Percentiles rank a stretch among this genome's conserved stretches.
phyloP scores from a whole-genome alignment of 2,113 vertebrate species.

The Epinephelus fuscoguttatus region DNA sequence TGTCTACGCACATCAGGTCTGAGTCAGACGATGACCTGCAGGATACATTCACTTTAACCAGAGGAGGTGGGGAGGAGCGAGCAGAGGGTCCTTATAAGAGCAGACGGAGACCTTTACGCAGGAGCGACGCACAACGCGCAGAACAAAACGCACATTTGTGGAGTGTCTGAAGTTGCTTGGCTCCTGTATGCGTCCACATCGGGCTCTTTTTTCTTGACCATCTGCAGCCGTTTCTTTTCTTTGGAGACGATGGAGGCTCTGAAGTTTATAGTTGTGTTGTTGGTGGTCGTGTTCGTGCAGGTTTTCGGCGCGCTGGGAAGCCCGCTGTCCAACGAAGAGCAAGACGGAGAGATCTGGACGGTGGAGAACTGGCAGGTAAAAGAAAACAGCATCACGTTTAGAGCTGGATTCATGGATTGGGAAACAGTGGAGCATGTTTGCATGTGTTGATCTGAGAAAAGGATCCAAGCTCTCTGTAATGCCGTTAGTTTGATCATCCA shows the following conservation, averaged over 20 bases:
- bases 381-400: not conserved
- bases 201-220: not conserved
- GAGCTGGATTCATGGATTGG: not conserved
- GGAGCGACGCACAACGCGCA: slow-evolving; percentile 4
- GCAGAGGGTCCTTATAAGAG: slow-evolving; percentile 51
- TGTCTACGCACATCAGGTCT: slow-evolving; percentile 16
- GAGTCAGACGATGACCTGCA: slow-evolving; percentile 23
- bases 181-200: slow-evolving; percentile 31
- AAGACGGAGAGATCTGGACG: slow-evolving; percentile 67
- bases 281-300: slow-evolving; percentile 70
- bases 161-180: not conserved
- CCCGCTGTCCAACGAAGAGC: slow-evolving; percentile 53
- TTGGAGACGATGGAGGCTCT: slow-evolving; percentile 70
- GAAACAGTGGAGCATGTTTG: not conserved
- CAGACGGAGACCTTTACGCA: slow-evolving; percentile 2
- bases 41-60: slow-evolving; percentile 15
- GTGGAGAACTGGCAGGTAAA: slow-evolving; percentile 79
- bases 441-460: not conserved
- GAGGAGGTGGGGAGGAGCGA: slow-evolving; percentile 40
- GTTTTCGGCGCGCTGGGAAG: slow-evolving; percentile 60
- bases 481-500: not conserved
- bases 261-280: slow-evolving; percentile 68
- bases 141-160: not conserved
- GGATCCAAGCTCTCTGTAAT: too few relatives aligned
- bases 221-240: not conserved